These are phyloP conservation scores for Nebria ingens DNA, from an alignment of 1,140 invertebrate genomes.

Conservation along the genomic window DNA sequence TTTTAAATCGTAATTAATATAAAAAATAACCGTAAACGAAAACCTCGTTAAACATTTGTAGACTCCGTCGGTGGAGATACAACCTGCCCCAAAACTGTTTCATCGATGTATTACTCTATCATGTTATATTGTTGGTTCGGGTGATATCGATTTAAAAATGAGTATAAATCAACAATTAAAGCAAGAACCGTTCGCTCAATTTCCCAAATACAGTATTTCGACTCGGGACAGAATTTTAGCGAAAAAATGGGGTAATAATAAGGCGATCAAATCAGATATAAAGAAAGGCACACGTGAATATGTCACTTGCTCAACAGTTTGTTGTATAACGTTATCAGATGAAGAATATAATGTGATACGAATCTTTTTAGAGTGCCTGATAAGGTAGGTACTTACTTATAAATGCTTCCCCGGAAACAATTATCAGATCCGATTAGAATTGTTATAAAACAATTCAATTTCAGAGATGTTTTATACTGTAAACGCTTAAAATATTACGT, in stretches of 20 bases:
- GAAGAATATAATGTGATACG: not conserved
- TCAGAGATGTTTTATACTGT: not conserved
- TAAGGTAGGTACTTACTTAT: not conserved
- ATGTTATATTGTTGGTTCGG: conserved; percentile 5
- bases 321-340: not conserved
- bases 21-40: conserved; percentile 9
- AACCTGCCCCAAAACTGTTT: conserved; percentile 10
- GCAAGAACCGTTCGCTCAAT: conserved; percentile 8
- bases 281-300: not conserved
- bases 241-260: not conserved
- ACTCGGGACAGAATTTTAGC: not conserved
- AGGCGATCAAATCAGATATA: not conserved
- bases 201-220: not conserved
- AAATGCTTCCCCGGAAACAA: too few relatives aligned
- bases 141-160: conserved; percentile 10
- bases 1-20: conserved; percentile 11
- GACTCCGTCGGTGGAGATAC: not conserved
- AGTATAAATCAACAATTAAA: conserved; percentile 12
- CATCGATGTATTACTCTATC: not conserved
- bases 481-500: not conserved
- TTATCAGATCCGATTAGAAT: not conserved
- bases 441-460: not conserved
- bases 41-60: not conserved
- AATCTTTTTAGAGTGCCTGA: not conserved
- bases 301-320: not conserved